Conservation (phyloP, 2,888 invertebrate species). For the Glaucopsyche alexis region DNA sequence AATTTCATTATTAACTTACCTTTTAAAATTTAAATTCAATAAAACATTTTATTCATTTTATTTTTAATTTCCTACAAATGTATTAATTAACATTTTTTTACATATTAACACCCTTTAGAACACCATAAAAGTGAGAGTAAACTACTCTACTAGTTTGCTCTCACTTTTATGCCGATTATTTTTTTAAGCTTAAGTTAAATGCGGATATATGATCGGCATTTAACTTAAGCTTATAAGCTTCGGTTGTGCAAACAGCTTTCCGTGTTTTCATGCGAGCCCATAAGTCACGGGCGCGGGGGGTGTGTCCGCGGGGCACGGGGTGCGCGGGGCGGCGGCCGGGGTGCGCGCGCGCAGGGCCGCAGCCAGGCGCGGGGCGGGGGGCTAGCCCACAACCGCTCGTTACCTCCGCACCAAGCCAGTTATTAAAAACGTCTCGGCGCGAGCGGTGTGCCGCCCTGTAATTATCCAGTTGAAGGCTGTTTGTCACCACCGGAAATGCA, state of each 20-base stretch:
- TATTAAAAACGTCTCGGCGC: slow-evolving; percentile 81
- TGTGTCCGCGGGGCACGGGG: slow-evolving; percentile 50
- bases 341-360: slow-evolving; percentile 43
- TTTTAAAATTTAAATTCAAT: neutral
- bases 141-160: too few relatives aligned
- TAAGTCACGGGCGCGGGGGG: slow-evolving; percentile 61
- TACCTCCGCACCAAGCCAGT: slow-evolving; percentile 79
- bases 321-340: slow-evolving; percentile 50
- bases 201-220: neutral
- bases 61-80: neutral
- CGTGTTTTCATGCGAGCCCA: slow-evolving; percentile 51
- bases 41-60: neutral
- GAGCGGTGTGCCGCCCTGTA: slow-evolving; percentile 79
- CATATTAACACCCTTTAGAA: too few relatives aligned
- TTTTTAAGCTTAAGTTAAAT: too few relatives aligned
- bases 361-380: slow-evolving; percentile 58
- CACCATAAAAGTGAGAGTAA: too few relatives aligned
- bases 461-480: slow-evolving; percentile 76
- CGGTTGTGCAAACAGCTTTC: slow-evolving; percentile 18
- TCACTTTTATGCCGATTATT: too few relatives aligned
- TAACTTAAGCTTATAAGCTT: slow-evolving; percentile 14
- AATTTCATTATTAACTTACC: neutral
- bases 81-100: too few relatives aligned
- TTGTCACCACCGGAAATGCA: slow-evolving; percentile 77
- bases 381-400: slow-evolving; percentile 79